Evolutionary conservation across 2,888 invertebrate genomes (phyloP), one percentile per base, ranked within the genome.

Genomic region (Plagodis pulveraria): DNA sequence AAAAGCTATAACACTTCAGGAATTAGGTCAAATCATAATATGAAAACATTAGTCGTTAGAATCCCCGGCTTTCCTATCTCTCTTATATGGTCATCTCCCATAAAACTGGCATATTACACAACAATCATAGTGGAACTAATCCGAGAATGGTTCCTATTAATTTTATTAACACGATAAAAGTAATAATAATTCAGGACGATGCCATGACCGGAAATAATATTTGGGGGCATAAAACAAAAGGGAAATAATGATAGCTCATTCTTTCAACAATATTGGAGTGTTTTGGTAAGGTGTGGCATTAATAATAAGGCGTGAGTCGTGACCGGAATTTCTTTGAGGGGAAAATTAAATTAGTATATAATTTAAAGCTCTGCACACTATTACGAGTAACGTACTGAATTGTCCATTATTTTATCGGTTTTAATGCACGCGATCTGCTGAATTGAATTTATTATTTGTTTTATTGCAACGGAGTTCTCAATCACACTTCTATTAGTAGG

Each of bases 141-240:
- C 69, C 61, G 55, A 57, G 62, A 70, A 71, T 58, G 67, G 41
- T 57, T 47, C 58, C 62, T 63, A 58, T 65, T 60, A 84, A 83
- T 83, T 84, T 83, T 82, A 86, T 84, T 82, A 83, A 69, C 66
- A 67, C 81, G 79, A 84, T 89, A 87, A 87, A 65, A 81, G 82
- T 81, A 87, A 86, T 85, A 83, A 86, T 86, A 87, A 85, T 84
- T 87, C 84, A 83, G 67, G 63, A 46, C 72, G 80, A 83, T 88
- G 75, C 87, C 89, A 87, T 88, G 89, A 82, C 87, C 87, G 86
- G 86, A 87, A 86, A 88, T 89, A 89, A 89, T 89, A 87, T 87
- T 80, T 73, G 67, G 69, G 71, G 58, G 78, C 80, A 80, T 85
- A 81, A 87, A 89, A 84, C 84, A 87, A 84, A 85, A 81, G 84